Percentiles rank a stretch among this genome's conserved stretches.
These are phyloP conservation scores for Hemistola chrysoprasaria DNA, from an alignment of 2,888 invertebrate species.

Conservation along the genomic window DNA sequence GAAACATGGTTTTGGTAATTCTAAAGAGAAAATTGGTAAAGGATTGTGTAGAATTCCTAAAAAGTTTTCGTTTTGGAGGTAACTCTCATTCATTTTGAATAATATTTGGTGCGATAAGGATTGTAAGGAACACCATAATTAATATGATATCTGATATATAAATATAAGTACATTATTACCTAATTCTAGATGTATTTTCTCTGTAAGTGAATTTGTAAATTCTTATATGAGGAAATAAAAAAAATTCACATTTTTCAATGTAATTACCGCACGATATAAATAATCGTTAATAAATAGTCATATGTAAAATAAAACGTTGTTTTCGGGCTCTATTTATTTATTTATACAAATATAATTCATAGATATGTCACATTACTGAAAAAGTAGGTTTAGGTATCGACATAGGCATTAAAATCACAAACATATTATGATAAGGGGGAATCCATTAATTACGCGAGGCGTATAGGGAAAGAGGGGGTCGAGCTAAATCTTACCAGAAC, in stretches of 20 bases:
- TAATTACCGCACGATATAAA: slow-evolving; percentile 75
- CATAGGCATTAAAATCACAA: slow-evolving; percentile 4
- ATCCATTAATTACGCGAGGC: too few relatives aligned
- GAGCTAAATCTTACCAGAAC: too few relatives aligned
- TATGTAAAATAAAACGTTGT: slow-evolving; percentile 47
- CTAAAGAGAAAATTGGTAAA: too few relatives aligned
- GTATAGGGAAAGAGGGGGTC: too few relatives aligned
- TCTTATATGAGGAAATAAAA: not conserved
- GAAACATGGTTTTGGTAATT: too few relatives aligned
- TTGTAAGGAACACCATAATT: slow-evolving; percentile 13
- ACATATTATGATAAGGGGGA: too few relatives aligned
- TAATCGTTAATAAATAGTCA: slow-evolving; percentile 57
- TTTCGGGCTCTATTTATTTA: slow-evolving; percentile 6
- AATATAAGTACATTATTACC: too few relatives aligned
- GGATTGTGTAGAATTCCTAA: too few relatives aligned
- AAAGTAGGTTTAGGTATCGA: slow-evolving; percentile 1
- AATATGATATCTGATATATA: too few relatives aligned
- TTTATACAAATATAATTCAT: not conserved
- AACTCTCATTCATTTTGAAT: too few relatives aligned
- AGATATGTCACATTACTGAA: too few relatives aligned
- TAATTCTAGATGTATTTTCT: slow-evolving; percentile 18
- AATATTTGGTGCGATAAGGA: slow-evolving; percentile 5
- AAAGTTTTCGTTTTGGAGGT: too few relatives aligned
- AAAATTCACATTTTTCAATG: slow-evolving; percentile 55
- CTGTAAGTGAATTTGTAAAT: not conserved